Base-by-base conservation (phyloP, 2,797 vertebrate species). In the Poliocrania exsul region DNA sequence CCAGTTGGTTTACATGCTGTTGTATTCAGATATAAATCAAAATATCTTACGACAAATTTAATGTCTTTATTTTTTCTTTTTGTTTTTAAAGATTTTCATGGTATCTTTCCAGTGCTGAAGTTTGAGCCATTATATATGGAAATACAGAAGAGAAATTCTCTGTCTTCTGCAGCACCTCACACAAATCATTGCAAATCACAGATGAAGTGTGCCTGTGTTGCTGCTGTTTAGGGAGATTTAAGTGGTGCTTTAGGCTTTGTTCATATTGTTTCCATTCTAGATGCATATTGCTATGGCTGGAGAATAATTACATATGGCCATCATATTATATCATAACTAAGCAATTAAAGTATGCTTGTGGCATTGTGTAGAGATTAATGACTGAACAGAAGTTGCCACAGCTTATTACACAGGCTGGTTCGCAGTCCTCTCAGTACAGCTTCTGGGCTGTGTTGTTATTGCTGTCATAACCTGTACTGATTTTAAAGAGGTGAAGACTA, bases 311-410 rank as follows among this genome's bases (percentile, higher is more conserved):
- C 93, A 53, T 88, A 90, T 91, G 86, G 46, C 61, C 86, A 80
- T 94, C 74, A 51, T 74, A 89, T 93, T 92, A 56, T 80, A 85
- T 91, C 88, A 71, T 94, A 96, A 95, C 95, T 92, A 95, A 88
- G 61, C 94, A 93, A 95, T 95, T 94, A 80, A 94, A 93, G 14
- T 29, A 6, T 77, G 86, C 92, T 92, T 1, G 1, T 82, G 91
- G 91, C 69, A 1, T 90, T 92, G 75, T 86, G 80, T 47, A 58
- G 91, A 74, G 78, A 92, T 92, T 88, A 96, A 92, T 96, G 85
- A 85, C 58, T 81, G 72, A 72, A 19, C 49, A 88, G 66, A 88
- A 71, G 49, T 81, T 95, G 86, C 85, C 91, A 73, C 47, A 79
- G 77, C 23, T 75, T 73, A 66, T 90, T 96, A 87, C 51, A 35